Percentiles rank a stretch among this genome's conserved stretches.
Conservation (phyloP, 2,888 invertebrate species). For the Volucella bombylans region DNA sequence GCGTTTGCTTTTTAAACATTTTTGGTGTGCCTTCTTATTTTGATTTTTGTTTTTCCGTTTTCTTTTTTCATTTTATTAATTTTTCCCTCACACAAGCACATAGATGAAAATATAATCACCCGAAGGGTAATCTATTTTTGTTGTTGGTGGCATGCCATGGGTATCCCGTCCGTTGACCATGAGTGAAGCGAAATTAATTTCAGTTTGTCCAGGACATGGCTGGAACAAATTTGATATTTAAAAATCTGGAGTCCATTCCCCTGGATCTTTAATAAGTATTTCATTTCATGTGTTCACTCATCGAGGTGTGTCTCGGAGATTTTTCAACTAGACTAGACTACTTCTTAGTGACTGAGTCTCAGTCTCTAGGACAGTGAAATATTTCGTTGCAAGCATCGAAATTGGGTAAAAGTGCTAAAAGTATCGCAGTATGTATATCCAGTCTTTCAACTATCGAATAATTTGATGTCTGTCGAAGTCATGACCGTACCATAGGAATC, state of each 20-base stretch:
- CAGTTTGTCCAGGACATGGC: neutral
- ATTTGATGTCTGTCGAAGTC: too few species aligned
- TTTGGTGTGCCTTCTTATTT: conserved; percentile 7
- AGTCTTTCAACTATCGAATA: too few species aligned
- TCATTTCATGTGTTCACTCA: too few species aligned
- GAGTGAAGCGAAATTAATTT: conserved; percentile 15
- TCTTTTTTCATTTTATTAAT: conserved; percentile 28
- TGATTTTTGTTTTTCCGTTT: neutral
- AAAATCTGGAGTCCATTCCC: too few species aligned
- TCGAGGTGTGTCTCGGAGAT: too few species aligned
- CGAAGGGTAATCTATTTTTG: conserved; percentile 35
- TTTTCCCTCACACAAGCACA: conserved; percentile 12
- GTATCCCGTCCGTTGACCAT: neutral
- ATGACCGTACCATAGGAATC: too few species aligned
- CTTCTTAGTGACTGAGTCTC: neutral
- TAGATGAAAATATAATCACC: conserved; percentile 42
- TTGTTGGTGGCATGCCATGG: neutral
- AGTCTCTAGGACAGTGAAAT: too few species aligned
- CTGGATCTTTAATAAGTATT: too few species aligned
- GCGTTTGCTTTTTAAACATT: conserved; percentile 41
- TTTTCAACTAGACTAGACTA: too few species aligned
- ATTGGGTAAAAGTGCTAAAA: neutral
- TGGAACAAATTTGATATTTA: neutral
- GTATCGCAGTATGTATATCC: too few species aligned
- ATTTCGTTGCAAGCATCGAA: too few species aligned